These are phyloP conservation scores for Petrocephalus schoutedeni DNA, from an alignment of 2,797 vertebrate genomes.

Conservation along the genomic window DNA sequence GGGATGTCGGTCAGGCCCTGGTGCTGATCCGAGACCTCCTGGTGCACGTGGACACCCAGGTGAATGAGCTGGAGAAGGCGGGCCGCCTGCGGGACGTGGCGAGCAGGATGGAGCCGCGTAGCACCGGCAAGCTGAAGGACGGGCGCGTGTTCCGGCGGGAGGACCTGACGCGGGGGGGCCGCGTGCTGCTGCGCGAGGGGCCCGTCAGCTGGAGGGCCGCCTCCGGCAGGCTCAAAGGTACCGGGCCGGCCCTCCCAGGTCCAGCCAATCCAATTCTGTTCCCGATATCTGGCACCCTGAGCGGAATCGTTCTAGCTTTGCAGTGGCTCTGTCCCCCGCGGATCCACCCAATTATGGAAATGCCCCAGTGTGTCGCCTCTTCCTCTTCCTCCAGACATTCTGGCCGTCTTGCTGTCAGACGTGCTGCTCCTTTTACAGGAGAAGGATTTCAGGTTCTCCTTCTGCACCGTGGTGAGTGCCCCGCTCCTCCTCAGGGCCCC, in stretches of 20 bases:
- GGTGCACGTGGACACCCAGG: constrained; percentile 71
- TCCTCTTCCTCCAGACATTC: constrained; percentile 64
- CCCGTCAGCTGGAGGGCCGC: constrained; percentile 71
- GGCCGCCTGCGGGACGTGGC: constrained; percentile 71
- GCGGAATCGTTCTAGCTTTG: not conserved
- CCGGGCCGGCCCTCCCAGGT: not conserved
- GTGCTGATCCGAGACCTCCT: constrained; percentile 77
- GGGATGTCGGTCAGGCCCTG: constrained; percentile 67
- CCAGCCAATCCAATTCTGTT: not conserved
- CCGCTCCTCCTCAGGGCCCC: not conserved
- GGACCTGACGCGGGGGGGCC: constrained; percentile 60
- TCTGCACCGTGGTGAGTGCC: constrained; percentile 80
- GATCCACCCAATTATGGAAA: not conserved
- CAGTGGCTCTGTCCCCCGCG: not conserved
- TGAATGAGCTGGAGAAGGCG: constrained; percentile 69
- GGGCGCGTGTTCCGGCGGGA: constrained; percentile 70
- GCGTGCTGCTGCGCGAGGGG: constrained; percentile 70
- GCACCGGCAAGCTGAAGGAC: constrained; percentile 67
- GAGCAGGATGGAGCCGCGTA: constrained; percentile 73
- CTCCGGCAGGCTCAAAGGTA: constrained; percentile 83
- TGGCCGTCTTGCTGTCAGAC: constrained; percentile 81
- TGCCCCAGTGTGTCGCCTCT: not conserved
- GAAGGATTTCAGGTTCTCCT: constrained; percentile 86
- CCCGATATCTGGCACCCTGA: not conserved
- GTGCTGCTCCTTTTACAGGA: constrained; percentile 90